These are phyloP conservation scores for Drosophila seguyi DNA, from an alignment of 1,140 invertebrate genomes.

Conservation along the genomic window DNA sequence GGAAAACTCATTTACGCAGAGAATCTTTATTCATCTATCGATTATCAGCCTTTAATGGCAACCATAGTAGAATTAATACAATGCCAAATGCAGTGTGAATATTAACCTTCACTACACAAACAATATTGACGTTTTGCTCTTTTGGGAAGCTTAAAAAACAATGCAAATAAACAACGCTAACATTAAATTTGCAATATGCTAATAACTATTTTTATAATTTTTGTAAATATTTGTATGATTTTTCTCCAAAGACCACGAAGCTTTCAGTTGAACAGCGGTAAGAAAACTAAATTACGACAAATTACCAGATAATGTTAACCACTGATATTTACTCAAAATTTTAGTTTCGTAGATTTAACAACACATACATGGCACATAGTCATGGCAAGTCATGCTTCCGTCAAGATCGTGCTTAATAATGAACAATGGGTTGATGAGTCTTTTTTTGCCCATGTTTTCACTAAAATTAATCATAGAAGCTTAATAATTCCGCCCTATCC, in stretches of 20 bases:
- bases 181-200: slow-evolving; percentile 10
- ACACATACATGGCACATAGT: background rate
- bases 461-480: slow-evolving; percentile 3
- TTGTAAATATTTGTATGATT: no score
- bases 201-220: slow-evolving; percentile 1
- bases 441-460: background rate
- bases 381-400: background rate
- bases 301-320: background rate
- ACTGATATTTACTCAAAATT: background rate
- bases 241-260: background rate
- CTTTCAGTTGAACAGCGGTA: background rate
- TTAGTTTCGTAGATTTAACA: background rate
- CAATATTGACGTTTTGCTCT: slow-evolving; percentile 1
- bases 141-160: background rate
- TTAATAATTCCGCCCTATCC: no score
- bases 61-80: no score
- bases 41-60: background rate
- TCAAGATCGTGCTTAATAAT: slow-evolving; percentile 8
- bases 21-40: background rate
- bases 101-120: no score
- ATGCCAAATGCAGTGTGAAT: no score
- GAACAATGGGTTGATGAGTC: slow-evolving; percentile 7
- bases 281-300: background rate
- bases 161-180: background rate
- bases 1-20: background rate